Base-by-base conservation (phyloP, 2,888 invertebrate genomes). In the Caenorhabditis sp. region DNA sequence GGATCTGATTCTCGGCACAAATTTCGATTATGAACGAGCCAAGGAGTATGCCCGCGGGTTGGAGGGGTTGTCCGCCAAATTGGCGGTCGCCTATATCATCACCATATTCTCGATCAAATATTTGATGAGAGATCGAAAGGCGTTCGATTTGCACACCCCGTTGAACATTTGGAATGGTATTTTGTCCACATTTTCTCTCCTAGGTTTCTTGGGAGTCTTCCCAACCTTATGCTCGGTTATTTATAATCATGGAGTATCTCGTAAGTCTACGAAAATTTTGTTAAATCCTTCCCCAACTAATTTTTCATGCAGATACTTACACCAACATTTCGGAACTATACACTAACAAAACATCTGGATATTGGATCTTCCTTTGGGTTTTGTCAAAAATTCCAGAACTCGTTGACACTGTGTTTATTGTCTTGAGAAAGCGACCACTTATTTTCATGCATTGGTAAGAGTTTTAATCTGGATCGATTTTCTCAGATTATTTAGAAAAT, bases 301-400 rank as follows among this genome's bases (percentile, higher is more conserved):
- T 62, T 31, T 25, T 21, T 54, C 5, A 25, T 8, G 4, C 54
- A 85, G 85, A 83, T 63, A 83, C 85, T 53, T 85, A 85, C 65
- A 79, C 83, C 0, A 68, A 85, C 27, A 80, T 85, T 50, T 77
- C 76, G 26, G 85, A 82, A 50, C 59, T 84, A 21, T 78, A 83
- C 65, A 85, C 81, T 1, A 77, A 78, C 63, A 58, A 58, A 12
- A 63, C 60, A 4, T 81, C 83, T 17, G 85, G 85, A 12, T 85
- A 85, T 69, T 85, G 85, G 85, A 76, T 83, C 36, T 83, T 84
- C 62, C 72, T 85, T 14, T 85, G 85, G 85, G 81, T 84, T 5
- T 72, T 83, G 50, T 84, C 83, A n/a, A 85, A 85, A 67, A 84
- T 85, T 49, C 85, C 85, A 2, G 85, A 85, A 67, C 74, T 85